phyloP scores from a whole-genome alignment of 2,888 invertebrate species.

The Onthophagus sagittarius region DNA sequence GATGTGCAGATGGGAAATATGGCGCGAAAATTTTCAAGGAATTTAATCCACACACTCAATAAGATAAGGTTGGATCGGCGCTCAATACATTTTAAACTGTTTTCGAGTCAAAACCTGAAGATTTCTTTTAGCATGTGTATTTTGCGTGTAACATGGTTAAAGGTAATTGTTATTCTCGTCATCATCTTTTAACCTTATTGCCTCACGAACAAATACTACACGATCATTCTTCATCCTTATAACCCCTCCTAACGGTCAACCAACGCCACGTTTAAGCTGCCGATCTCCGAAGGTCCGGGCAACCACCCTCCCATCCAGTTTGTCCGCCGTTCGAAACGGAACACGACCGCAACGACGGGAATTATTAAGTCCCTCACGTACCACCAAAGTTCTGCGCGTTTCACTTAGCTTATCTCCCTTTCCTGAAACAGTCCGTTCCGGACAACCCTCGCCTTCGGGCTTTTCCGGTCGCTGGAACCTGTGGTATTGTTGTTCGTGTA shows the following conservation, averaged over 20 bases:
- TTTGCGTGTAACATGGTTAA: not conserved
- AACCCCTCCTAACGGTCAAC: not conserved
- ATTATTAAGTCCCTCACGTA: constrained; percentile 26
- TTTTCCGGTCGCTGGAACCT: constrained; percentile 18
- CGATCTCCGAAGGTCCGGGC: not conserved
- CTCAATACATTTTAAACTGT: too few species aligned
- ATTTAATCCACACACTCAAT: not conserved
- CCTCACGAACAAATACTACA: not conserved
- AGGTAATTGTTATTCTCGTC: not conserved
- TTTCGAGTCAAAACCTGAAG: too few species aligned
- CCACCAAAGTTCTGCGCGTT: constrained; percentile 17
- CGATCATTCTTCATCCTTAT: not conserved
- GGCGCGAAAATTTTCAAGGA: not conserved
- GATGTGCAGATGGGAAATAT: constrained; percentile 22
- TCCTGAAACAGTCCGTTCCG: constrained; percentile 22
- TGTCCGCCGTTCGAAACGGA: not conserved
- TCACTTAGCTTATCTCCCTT: constrained; percentile 14
- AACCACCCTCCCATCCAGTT: not conserved
- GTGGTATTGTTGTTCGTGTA: constrained; percentile 28
- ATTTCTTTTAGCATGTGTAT: too few species aligned
- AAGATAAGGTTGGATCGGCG: too few species aligned
- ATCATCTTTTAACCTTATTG: not conserved
- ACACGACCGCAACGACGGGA: constrained; percentile 6
- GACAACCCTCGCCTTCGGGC: constrained; percentile 19
- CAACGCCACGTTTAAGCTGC: not conserved